A percentile compares a stretch with the other conserved stretches of the same genome.
These are phyloP conservation scores for Dermatophagoides farinae DNA, from an alignment of 1,140 invertebrate genomes.

Conservation along the genomic window DNA sequence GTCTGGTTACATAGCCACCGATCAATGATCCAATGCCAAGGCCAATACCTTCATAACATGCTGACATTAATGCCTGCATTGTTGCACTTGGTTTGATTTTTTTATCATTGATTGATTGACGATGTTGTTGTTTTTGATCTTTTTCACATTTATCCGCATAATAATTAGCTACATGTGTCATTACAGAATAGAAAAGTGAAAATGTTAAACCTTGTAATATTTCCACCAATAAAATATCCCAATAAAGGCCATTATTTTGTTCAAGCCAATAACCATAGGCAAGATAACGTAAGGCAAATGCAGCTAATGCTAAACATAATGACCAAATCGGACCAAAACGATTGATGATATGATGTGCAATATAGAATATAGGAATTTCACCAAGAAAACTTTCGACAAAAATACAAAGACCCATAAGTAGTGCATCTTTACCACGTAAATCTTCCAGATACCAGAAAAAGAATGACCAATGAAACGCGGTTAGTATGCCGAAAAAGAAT, in stretches of 20 bases:
- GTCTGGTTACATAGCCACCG: constrained; percentile 8
- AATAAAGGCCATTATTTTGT: constrained; percentile 47
- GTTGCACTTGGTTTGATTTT: constrained; percentile 14
- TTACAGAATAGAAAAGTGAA: constrained; percentile 64
- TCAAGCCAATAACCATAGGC: constrained; percentile 43
- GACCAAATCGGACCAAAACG: constrained; percentile 58
- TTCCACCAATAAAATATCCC: constrained; percentile 54
- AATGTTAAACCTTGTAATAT: constrained; percentile 65
- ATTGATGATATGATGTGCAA: constrained; percentile 54
- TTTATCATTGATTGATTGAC: background rate
- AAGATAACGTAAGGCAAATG: constrained; percentile 50
- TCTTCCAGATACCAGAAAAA: constrained; percentile 30
- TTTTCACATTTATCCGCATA: constrained; percentile 12
- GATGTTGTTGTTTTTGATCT: background rate
- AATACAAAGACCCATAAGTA: constrained; percentile 53
- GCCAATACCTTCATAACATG: constrained; percentile 29
- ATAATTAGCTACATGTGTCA: constrained; percentile 32
- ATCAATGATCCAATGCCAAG: constrained; percentile 12
- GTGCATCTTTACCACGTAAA: constrained; percentile 28
- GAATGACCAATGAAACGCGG: constrained; percentile 68
- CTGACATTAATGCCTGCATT: constrained; percentile 46
- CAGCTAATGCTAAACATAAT: constrained; percentile 51
- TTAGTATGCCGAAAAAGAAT: constrained; percentile 56
- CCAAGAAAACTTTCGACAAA: constrained; percentile 60
- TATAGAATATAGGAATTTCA: constrained; percentile 70